These are phyloP conservation scores for chimpanzee (Pan troglodytes) DNA, from an alignment of 2,113 vertebrate genomes.

Conservation along the genomic window DNA sequence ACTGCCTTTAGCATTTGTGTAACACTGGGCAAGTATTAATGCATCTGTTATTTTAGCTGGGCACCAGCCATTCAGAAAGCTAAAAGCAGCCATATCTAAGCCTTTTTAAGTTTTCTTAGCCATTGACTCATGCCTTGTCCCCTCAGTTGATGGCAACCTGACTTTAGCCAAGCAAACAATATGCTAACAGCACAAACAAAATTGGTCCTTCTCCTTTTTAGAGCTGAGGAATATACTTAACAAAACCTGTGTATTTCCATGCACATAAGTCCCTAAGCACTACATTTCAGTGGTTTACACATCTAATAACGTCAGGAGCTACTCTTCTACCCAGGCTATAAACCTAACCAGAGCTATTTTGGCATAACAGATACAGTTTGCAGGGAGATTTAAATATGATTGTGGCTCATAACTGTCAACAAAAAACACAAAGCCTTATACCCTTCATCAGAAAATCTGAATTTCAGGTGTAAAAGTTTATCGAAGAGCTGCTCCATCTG, in stretches of 20 bases:
- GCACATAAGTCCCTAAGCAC: slow-evolving; percentile 67
- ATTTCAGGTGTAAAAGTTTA: slow-evolving; percentile 54
- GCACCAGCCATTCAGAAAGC: slow-evolving; percentile 50
- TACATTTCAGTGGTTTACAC: slow-evolving; percentile 61
- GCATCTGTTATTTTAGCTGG: slow-evolving; percentile 62
- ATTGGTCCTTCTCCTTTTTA: slow-evolving; percentile 71
- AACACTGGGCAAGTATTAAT: slow-evolving; percentile 63
- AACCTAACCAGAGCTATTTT: slow-evolving; percentile 74
- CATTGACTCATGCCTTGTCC: slow-evolving; percentile 79
- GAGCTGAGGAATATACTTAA: slow-evolving; percentile 72
- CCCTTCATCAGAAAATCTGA: slow-evolving; percentile 59
- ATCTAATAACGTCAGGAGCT: slow-evolving; percentile 69
- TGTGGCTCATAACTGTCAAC: slow-evolving; percentile 72
- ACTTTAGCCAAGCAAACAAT: slow-evolving; percentile 82
- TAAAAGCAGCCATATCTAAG: slow-evolving; percentile 75
- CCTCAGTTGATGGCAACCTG: slow-evolving; percentile 81
- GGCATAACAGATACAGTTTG: slow-evolving; percentile 74
- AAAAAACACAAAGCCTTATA: slow-evolving; percentile 63
- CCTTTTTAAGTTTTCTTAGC: slow-evolving; percentile 74
- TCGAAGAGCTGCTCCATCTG: background rate
- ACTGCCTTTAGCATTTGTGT: slow-evolving; percentile 23
- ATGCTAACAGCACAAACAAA: slow-evolving; percentile 71
- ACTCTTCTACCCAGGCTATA: slow-evolving; percentile 67
- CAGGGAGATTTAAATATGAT: slow-evolving; percentile 71
- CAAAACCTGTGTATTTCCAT: slow-evolving; percentile 77